Evolutionary conservation across 2,797 vertebrate genomes (phyloP).

Genomic region (Acrocephalus scirpaceus): DNA sequence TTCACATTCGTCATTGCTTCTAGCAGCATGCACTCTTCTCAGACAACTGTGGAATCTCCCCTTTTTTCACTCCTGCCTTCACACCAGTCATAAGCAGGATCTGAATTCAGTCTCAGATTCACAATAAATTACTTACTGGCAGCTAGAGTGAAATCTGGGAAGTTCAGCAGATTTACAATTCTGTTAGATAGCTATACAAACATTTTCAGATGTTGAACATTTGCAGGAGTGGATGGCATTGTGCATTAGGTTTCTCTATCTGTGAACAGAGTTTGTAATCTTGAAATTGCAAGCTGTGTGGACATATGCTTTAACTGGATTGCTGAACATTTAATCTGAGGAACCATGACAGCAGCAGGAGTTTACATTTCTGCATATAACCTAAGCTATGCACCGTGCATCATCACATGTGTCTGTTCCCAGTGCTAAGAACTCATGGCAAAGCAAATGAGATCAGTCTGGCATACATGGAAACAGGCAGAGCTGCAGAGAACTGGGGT

Average conservation of each 20-base stretch:
- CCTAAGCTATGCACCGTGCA: neutral
- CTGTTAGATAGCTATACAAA: neutral
- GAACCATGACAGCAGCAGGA: neutral
- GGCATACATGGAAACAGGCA: neutral
- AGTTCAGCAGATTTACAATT: neutral
- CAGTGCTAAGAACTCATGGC: neutral
- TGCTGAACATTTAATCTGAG: neutral
- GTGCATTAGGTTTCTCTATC: neutral
- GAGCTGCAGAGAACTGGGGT: neutral
- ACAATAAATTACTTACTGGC: neutral
- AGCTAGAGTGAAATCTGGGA: neutral
- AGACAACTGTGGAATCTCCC: neutral
- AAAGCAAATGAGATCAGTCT: neutral
- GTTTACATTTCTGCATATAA: neutral
- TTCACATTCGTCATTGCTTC: neutral
- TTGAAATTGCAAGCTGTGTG: neutral
- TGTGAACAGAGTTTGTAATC: neutral
- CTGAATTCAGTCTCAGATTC: neutral
- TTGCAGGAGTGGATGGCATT: neutral
- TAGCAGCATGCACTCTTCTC: neutral
- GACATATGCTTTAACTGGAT: neutral
- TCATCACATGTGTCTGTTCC: accelerated
- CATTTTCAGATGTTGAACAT: neutral
- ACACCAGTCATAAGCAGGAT: neutral
- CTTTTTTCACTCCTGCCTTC: neutral